phyloP scores from a whole-genome alignment of 2,113 vertebrate genomes.

The Sclerurus mexicanus region DNA sequence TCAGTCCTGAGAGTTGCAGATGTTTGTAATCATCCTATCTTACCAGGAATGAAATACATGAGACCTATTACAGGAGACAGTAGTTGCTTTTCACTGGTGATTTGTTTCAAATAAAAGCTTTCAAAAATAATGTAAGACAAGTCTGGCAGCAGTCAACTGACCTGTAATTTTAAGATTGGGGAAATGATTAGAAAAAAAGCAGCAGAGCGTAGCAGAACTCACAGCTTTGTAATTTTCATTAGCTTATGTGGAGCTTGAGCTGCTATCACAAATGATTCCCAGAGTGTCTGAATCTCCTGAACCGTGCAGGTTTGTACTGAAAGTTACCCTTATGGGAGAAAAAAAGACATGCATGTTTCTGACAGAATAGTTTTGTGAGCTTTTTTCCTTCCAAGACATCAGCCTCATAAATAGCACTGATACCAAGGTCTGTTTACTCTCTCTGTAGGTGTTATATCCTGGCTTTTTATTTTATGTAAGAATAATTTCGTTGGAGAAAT shows the following conservation, averaged over 20 bases:
- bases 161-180: not conserved
- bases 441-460: not conserved
- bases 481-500: not conserved
- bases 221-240: not conserved
- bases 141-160: not conserved
- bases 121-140: not conserved
- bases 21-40: not conserved
- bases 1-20: not conserved
- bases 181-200: not conserved
- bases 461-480: not conserved
- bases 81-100: not conserved
- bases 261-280: not conserved
- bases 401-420: not conserved
- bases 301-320: not conserved
- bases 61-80: not conserved
- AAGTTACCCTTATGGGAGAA: not conserved
- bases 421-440: not conserved
- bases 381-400: not conserved
- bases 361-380: not conserved
- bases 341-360: not conserved
- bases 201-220: not conserved
- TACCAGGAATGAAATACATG: not conserved
- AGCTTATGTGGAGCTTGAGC: not conserved
- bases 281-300: not conserved
- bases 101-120: constrained; percentile 4